phyloP scores from a whole-genome alignment of 2,797 vertebrate genomes.

The Spinibarbus caldwelli region DNA sequence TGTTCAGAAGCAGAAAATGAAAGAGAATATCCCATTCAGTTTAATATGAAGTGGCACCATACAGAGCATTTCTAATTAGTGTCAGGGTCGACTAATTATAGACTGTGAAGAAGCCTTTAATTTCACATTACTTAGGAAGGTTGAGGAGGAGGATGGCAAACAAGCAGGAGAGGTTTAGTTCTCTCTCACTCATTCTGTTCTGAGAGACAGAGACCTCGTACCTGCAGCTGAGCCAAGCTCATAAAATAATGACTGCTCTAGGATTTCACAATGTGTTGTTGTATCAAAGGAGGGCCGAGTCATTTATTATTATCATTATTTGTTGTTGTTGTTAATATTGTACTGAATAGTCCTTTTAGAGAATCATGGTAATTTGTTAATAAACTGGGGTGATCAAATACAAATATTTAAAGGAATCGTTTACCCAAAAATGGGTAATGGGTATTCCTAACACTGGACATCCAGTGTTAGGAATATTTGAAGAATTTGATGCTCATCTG shows the following conservation, averaged over 20 bases:
- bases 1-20: constrained; percentile 54
- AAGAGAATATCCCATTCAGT: constrained; percentile 64
- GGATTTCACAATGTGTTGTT: constrained; percentile 42
- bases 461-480: not conserved
- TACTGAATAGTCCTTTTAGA: not conserved
- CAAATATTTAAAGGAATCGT: too few relatives aligned
- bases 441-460: too few relatives aligned
- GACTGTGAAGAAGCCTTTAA: constrained; percentile 70
- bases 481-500: not conserved
- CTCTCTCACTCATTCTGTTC: constrained; percentile 11
- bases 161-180: constrained; percentile 17
- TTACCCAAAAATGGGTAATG: too few relatives aligned
- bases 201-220: constrained; percentile 14
- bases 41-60: constrained; percentile 66
- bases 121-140: constrained; percentile 66
- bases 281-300: not conserved
- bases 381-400: not conserved
- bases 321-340: not conserved
- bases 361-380: not conserved
- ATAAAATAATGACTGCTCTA: constrained; percentile 64
- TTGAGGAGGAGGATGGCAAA: constrained; percentile 43
- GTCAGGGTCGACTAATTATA: constrained; percentile 72
- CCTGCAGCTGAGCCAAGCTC: constrained; percentile 60
- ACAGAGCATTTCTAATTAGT: constrained; percentile 72
- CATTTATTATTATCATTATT: not conserved